phyloP scores from a whole-genome alignment of 2,113 vertebrate species.

The Macrotis lagotis region DNA sequence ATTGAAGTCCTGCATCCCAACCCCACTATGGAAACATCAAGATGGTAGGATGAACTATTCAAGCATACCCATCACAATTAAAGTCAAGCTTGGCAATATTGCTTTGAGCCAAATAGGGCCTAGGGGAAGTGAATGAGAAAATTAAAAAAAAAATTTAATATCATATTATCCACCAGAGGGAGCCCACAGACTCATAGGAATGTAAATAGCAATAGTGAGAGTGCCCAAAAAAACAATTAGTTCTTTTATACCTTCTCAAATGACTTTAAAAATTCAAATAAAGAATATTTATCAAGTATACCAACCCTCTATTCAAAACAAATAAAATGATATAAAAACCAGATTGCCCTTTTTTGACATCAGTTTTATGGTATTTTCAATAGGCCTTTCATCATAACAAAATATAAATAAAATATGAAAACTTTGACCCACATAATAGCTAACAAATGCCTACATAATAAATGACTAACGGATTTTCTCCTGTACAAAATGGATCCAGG shows the following conservation, averaged over 20 bases:
- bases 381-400: conserved; percentile 34
- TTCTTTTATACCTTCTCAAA: not conserved
- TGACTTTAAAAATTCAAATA: not conserved
- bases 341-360: conserved; percentile 33
- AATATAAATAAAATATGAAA: conserved; percentile 63
- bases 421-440: conserved; percentile 8
- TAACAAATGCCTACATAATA: conserved; percentile 22
- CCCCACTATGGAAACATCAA: not conserved
- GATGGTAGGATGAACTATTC: not conserved
- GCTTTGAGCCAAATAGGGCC: not conserved
- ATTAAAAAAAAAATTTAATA: conserved; percentile 11
- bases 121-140: not conserved
- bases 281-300: conserved; percentile 13
- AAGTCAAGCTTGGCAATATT: not conserved
- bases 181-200: not conserved
- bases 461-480: conserved; percentile 18
- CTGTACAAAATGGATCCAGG: not conserved
- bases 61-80: conserved; percentile 3
- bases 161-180: not conserved
- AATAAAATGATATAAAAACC: conserved; percentile 36
- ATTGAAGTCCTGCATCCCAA: not conserved
- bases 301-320: not conserved
- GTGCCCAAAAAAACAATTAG: not conserved
- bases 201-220: conserved; percentile 7
- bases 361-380: conserved; percentile 41